These are phyloP conservation scores for Acrocephalus scirpaceus DNA, from an alignment of 2,797 vertebrate species.

Conservation along the genomic window DNA sequence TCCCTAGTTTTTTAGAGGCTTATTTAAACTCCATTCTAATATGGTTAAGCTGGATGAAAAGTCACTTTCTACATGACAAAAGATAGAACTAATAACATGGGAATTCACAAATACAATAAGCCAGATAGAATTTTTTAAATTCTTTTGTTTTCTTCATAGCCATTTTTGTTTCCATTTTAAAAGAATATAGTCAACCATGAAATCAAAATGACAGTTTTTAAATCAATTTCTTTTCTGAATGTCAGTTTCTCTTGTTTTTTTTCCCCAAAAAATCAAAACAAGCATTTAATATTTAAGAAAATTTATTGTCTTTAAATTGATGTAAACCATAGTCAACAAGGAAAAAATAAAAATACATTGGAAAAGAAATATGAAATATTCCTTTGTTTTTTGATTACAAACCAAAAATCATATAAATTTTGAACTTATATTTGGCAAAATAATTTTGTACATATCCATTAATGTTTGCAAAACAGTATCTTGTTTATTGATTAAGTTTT, in stretches of 20 bases:
- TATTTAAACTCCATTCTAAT: background rate
- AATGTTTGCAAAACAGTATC: background rate
- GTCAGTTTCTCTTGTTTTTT: background rate
- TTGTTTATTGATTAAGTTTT: background rate
- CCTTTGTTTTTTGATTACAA: background rate
- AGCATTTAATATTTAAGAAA: background rate
- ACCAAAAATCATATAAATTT: background rate
- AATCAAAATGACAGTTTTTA: background rate
- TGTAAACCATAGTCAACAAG: background rate
- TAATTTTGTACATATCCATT: background rate
- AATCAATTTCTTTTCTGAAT: background rate
- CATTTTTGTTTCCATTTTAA: background rate
- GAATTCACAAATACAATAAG: background rate
- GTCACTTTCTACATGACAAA: background rate
- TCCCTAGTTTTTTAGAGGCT: background rate
- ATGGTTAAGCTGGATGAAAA: background rate
- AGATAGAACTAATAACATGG: background rate
- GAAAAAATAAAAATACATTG: background rate
- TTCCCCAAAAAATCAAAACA: fast-evolving
- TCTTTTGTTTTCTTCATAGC: background rate
- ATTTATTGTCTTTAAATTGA: background rate
- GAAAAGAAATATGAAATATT: background rate
- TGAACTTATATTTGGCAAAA: background rate
- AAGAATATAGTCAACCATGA: background rate
- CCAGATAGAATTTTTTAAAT: background rate